Evolutionary conservation across 1,140 invertebrate species (phyloP).

Genomic region (Scaptomyza graminum): DNA sequence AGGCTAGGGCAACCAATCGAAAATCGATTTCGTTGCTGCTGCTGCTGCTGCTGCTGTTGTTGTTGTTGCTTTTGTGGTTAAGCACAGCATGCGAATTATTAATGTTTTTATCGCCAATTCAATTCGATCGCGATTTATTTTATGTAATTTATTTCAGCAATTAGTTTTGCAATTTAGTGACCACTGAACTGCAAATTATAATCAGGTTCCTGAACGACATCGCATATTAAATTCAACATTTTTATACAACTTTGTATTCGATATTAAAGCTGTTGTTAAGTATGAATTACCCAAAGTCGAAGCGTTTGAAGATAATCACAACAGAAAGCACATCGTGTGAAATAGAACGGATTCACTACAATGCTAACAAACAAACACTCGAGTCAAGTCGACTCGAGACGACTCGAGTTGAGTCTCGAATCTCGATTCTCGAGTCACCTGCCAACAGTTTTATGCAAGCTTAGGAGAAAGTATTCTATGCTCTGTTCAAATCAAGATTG

Average conservation of each 20-base stretch:
- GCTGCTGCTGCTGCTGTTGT: too few relatives aligned
- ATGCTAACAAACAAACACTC: not conserved
- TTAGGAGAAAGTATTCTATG: not conserved
- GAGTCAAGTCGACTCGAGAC: too few relatives aligned
- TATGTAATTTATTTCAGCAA: conserved; percentile 74
- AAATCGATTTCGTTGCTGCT: not conserved
- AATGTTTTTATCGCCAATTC: conserved; percentile 68
- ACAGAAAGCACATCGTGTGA: not conserved
- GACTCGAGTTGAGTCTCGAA: too few relatives aligned
- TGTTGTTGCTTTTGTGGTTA: conserved; percentile 43
- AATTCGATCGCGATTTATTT: conserved; percentile 75
- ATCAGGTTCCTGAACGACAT: conserved; percentile 51
- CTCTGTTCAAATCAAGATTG: conserved; percentile 12
- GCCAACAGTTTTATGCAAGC: not conserved
- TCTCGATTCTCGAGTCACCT: not conserved
- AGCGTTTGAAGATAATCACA: not conserved
- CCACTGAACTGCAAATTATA: conserved; percentile 60
- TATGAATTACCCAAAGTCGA: not conserved
- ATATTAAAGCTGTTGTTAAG: not conserved
- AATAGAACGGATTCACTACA: not conserved
- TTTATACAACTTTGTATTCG: not conserved
- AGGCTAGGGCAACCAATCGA: conserved; percentile 2
- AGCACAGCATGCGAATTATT: conserved; percentile 65
- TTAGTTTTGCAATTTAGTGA: conserved; percentile 61
- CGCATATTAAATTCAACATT: not conserved